phyloP scores from a whole-genome alignment of 2,797 vertebrate species.

The Dermochelys coriacea region DNA sequence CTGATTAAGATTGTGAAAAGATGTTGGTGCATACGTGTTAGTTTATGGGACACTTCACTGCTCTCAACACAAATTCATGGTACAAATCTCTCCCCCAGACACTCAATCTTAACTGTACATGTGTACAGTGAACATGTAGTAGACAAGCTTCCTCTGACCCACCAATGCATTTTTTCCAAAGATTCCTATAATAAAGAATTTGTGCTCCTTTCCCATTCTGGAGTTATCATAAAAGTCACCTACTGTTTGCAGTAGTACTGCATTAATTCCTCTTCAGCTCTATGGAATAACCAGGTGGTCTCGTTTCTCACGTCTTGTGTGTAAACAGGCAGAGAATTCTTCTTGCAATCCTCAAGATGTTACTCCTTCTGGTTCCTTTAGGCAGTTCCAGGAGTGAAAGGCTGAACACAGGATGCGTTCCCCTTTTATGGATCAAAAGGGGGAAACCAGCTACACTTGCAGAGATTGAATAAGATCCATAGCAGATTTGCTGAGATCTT shows the following conservation, averaged over 20 bases:
- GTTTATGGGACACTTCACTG: background rate
- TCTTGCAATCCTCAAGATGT: background rate
- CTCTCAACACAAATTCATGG: background rate
- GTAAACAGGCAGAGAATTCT: background rate
- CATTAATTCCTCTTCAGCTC: background rate
- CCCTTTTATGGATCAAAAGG: background rate
- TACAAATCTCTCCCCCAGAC: background rate
- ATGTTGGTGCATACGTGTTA: background rate
- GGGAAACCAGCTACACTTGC: background rate
- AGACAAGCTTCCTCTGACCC: too few species aligned
- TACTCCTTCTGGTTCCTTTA: background rate
- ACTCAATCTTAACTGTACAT: too few species aligned
- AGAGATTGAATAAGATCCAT: background rate
- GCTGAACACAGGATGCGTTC: background rate
- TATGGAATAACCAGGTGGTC: rapidly evolving
- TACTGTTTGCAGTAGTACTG: background rate
- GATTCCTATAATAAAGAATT: too few species aligned
- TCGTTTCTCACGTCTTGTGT: background rate
- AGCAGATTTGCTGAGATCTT: slow-evolving; percentile 4
- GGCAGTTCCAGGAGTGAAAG: background rate
- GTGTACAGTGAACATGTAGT: too few species aligned
- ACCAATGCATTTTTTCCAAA: too few species aligned
- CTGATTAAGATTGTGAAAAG: background rate
- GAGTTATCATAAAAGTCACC: background rate
- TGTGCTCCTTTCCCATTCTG: background rate